Evolutionary conservation across 2,797 vertebrate species (phyloP), one percentile per base, ranked within the genome.

Genomic region (Pangasius macronema): DNA sequence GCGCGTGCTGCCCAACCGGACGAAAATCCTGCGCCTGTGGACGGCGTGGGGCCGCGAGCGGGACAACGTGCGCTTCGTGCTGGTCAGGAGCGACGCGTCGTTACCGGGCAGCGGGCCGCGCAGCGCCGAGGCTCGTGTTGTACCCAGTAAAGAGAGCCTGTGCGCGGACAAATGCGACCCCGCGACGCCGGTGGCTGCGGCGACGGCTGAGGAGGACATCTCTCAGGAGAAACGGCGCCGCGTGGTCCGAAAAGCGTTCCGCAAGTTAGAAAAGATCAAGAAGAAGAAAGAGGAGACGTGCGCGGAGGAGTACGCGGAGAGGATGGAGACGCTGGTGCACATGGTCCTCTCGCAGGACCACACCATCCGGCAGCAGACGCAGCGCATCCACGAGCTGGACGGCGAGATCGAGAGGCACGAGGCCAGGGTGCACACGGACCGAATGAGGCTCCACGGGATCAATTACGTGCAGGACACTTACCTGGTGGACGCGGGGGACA

Each of bases 381-480:
- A 99, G 92, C 95, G 98, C 90, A 94, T 99, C 79, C 94, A 94
- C 75, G 98, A 99, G 89, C 93, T 99, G 93, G 98, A 99, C 94
- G 90, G 95, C 0, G 97, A 99, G 89, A 99, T 99, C 90, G 98
- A 99, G 89, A 95, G 94, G 88, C 98, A 96, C 90, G 98, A 99
- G 92, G 97, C 97, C 36, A 96, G 95, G 83, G 97, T 97, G 75
- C 98, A 99, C 93, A 92, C 97, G 63, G 98, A 98, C 91, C 96
- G 98, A 87, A 96, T 99, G 93, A 95, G 95, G 93, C 93, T 95
- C 46, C 98, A 99, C 89, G 98, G 98, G 1, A 96, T 95, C 22
- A 99, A 99, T 94, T 99, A 99, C 55, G 98, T 99, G 90, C 98
- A 99, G 95, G 98, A 99, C 94, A 99, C 98, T 0, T 99, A 99